Percentiles rank a stretch among this genome's conserved stretches.
Evolutionary conservation across 2,113 vertebrate genomes (phyloP).

Genomic region (Osmerus eperlanus): DNA sequence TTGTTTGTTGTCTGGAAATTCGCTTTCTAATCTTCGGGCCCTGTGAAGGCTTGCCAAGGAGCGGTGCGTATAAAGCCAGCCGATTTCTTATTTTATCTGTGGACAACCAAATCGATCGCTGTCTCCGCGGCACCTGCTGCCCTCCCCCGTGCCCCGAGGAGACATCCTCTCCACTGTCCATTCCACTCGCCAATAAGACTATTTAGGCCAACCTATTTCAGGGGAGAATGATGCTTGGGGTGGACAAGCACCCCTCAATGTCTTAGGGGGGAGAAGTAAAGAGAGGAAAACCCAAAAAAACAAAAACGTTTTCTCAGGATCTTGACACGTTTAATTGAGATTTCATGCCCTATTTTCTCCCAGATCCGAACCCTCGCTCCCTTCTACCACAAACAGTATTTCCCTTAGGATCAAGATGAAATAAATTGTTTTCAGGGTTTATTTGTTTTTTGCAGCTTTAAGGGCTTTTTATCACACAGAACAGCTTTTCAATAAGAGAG

Average conservation of each 20-base stretch:
- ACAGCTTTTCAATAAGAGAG: constrained; percentile 50
- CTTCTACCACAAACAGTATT: constrained; percentile 44
- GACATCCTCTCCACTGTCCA: constrained; percentile 43
- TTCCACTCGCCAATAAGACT: constrained; percentile 56
- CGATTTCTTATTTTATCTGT: constrained; percentile 72
- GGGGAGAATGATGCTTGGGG: constrained; percentile 40
- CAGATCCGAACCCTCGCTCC: constrained; percentile 45
- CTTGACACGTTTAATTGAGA: constrained; percentile 70
- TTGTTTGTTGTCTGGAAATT: constrained; percentile 67
- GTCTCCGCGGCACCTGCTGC: constrained; percentile 61
- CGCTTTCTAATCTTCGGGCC: constrained; percentile 63
- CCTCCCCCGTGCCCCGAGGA: constrained; percentile 20
- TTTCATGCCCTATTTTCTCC: constrained; percentile 67
- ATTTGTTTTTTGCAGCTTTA: constrained; percentile 57
- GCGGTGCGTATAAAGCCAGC: constrained; percentile 50
- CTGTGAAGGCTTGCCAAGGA: constrained; percentile 54
- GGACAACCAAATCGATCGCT: constrained; percentile 67
- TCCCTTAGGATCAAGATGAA: constrained; percentile 60
- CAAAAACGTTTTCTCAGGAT: constrained; percentile 57
- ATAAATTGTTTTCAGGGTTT: constrained; percentile 61
- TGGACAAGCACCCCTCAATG: constrained; percentile 44
- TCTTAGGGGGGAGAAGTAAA: constrained; percentile 20
- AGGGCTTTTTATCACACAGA: constrained; percentile 33
- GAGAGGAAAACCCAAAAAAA: constrained; percentile 41
- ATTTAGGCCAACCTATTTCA: constrained; percentile 61